Evolutionary conservation across 35 echinoderm and acorn worm genomes (phyloP).

Genomic region (Chiridota heheva): DNA sequence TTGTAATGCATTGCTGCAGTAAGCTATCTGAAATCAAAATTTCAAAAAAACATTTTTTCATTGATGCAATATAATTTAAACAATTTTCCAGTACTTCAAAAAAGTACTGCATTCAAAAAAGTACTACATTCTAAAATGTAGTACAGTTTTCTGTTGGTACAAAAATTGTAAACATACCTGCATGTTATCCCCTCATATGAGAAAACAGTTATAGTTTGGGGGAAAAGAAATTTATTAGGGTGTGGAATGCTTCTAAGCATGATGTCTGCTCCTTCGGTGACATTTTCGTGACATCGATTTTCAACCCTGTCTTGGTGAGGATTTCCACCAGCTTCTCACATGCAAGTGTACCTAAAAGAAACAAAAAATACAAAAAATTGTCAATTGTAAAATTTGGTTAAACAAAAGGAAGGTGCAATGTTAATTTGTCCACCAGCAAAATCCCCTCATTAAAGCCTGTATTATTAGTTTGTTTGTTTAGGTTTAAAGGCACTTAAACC

Average conservation of each 20-base stretch:
- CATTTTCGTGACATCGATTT: slow-evolving; percentile 6
- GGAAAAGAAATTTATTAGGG: background rate
- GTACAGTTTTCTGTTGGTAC: background rate
- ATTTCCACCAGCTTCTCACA: background rate
- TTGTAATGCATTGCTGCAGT: slow-evolving; percentile 28
- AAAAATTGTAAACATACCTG: background rate
- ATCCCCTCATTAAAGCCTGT: too few relatives aligned
- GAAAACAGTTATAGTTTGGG: slow-evolving; percentile 21
- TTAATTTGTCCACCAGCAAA: too few relatives aligned
- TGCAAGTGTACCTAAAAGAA: background rate
- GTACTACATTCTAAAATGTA: background rate
- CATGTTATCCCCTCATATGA: slow-evolving; percentile 26
- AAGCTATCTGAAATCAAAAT: background rate
- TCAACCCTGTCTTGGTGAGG: background rate
- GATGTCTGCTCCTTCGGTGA: slow-evolving; percentile 39
- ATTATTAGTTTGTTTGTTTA: too few relatives aligned
- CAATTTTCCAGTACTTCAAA: background rate
- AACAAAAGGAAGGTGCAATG: too few relatives aligned
- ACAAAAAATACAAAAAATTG: background rate
- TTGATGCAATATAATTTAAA: background rate
- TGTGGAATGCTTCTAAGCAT: slow-evolving; percentile 9
- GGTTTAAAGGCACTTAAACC: too few relatives aligned
- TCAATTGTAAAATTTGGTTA: too few relatives aligned
- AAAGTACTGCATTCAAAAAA: background rate
- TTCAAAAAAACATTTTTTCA: background rate